Conservation (phyloP, 1,140 invertebrate genomes). For the Thaumetopoea pityocampa region DNA sequence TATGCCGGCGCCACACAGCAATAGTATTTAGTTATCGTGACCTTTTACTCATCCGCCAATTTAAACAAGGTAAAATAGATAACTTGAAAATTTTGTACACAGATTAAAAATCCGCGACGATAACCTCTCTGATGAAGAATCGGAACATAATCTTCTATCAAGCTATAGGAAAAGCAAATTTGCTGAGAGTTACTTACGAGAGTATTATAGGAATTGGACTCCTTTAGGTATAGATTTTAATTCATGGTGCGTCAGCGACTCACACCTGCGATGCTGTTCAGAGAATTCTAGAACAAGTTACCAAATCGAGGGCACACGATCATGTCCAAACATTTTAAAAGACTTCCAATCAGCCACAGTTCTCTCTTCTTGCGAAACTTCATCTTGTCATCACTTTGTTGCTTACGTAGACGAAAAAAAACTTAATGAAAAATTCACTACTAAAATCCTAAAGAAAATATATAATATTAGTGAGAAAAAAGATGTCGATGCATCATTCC, state of each 20-base stretch:
- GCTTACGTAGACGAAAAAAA: conserved; percentile 16
- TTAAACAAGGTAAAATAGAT: too few species aligned
- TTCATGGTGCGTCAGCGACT: conserved; percentile 43
- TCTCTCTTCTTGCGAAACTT: conserved; percentile 36
- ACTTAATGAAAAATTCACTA: too few species aligned
- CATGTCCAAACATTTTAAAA: conserved; percentile 45
- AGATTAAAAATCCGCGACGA: conserved; percentile 43
- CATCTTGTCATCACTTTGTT: conserved; percentile 29
- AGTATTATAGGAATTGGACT: conserved; percentile 42
- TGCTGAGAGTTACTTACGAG: conserved; percentile 50
- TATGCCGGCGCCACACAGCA: too few species aligned
- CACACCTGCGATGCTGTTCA: conserved; percentile 30
- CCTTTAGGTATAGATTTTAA: conserved; percentile 38
- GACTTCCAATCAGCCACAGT: conserved; percentile 34
- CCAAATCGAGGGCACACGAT: conserved; percentile 36
- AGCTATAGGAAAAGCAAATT: conserved; percentile 34
- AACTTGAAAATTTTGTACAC: too few species aligned
- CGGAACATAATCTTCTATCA: conserved; percentile 17
- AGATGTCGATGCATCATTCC: conserved; percentile 3
- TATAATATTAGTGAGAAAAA: too few species aligned
- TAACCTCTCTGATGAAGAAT: conserved; percentile 34
- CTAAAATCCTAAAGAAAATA: too few species aligned
- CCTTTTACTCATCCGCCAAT: too few species aligned
- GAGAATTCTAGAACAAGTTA: conserved; percentile 32
- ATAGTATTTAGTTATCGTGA: too few species aligned